Percentiles rank a stretch among this genome's conserved stretches.
phyloP scores from a whole-genome alignment of 2,113 vertebrate genomes.

The Cyanoderma ruficeps region DNA sequence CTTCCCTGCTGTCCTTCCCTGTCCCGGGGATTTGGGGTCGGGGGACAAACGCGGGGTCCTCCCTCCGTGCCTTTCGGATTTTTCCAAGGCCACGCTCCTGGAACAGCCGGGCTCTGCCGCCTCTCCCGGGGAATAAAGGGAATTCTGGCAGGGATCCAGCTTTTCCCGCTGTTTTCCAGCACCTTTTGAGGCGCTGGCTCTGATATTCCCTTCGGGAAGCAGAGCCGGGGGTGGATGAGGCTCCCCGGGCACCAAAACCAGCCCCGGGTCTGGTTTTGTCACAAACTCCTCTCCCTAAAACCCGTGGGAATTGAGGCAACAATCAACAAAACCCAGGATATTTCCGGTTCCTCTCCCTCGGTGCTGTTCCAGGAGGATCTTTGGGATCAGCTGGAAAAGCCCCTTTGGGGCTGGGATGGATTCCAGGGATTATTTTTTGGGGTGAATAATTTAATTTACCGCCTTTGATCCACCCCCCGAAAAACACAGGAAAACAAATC shows the following conservation, averaged over 20 bases:
- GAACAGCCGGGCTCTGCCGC: not conserved
- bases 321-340: not conserved
- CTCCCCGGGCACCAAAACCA: fast-evolving
- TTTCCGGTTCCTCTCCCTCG: not conserved
- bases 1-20: not conserved
- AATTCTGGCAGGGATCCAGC: not conserved
- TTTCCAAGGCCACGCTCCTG: not conserved
- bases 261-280: not conserved
- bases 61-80: not conserved
- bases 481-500: not conserved
- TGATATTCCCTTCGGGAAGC: fast-evolving
- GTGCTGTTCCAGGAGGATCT: not conserved
- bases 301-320: not conserved
- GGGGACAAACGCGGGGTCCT: not conserved
- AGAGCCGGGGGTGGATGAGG: not conserved
- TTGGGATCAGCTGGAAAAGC: not conserved
- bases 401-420: not conserved
- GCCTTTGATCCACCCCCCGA: not conserved
- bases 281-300: not conserved
- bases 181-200: not conserved
- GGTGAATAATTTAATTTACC: not conserved
- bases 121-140: not conserved
- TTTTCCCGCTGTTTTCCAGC: not conserved
- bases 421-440: not conserved
- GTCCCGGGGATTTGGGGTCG: not conserved